These are phyloP conservation scores for Prionace glauca DNA, from an alignment of 2,797 vertebrate genomes.

Conservation along the genomic window DNA sequence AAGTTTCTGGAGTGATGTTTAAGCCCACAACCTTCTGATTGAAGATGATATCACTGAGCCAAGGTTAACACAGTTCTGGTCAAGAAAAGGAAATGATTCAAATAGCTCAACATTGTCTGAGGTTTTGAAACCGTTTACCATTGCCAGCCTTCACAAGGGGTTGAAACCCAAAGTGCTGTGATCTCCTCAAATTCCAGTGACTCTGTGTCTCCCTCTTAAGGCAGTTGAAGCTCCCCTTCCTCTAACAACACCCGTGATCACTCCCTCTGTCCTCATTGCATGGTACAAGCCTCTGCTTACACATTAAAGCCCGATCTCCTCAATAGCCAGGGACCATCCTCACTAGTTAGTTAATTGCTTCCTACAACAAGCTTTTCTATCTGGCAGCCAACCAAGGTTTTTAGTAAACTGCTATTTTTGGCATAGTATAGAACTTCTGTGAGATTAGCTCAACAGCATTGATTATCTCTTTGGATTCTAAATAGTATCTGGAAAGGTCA, in stretches of 20 bases:
- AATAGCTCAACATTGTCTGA: not conserved
- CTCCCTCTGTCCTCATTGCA: not conserved
- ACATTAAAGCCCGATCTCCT: not conserved
- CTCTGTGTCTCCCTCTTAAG: too few species aligned
- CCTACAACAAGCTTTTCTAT: not conserved
- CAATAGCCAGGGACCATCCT: not conserved
- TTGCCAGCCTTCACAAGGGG: too few species aligned
- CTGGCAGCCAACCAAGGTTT: too few species aligned
- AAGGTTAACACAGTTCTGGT: too few species aligned
- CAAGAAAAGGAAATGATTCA: not conserved
- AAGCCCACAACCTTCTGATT: not conserved
- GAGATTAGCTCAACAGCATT: too few species aligned
- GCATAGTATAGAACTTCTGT: too few species aligned
- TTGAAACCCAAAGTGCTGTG: not conserved
- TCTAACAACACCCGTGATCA: not conserved
- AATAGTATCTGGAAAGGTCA: too few species aligned
- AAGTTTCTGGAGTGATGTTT: not conserved
- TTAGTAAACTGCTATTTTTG: too few species aligned
- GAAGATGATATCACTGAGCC: not conserved
- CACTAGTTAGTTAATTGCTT: not conserved
- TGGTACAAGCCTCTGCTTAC: not conserved
- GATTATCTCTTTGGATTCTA: too few species aligned
- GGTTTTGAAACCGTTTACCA: not conserved
- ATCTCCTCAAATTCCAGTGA: not conserved
- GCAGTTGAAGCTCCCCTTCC: too few species aligned